Evolutionary conservation across 2,797 vertebrate genomes (phyloP), one percentile per base, ranked within the genome.

Genomic region (Enteromius afrohamiltoni): DNA sequence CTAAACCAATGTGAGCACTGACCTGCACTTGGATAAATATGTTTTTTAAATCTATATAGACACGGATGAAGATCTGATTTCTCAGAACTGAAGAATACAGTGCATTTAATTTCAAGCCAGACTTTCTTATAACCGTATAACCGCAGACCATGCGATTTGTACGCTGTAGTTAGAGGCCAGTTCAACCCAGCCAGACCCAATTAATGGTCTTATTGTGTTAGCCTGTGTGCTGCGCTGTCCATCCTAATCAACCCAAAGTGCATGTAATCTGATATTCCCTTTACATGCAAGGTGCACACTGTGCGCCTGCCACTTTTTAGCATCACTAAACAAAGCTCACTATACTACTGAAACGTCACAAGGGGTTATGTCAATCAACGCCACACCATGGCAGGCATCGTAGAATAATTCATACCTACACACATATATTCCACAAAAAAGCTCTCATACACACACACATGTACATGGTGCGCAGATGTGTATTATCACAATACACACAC

Each of bases 161-260:
- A 47, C 49, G 23, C 34, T 26, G 53, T 55, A 55, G 37, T 83
- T 73, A 83, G 77, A 85, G 78, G 69, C 68, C 31, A 73, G 58
- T 74, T 74, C 68, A 71, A 75, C 74, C 37, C 47, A 79, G 65
- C 74, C 67, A 65, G 65, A 74, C 79, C 75, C 78, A 79, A 80
- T 81, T 87, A 88, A 88, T 87, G 85, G 84, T 75, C 84, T 89
- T 88, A 89, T 89, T 89, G 84, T 86, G 83, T 88, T 88, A 88
- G 78, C 76, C 77, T 55, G 85, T 19, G 37, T 80, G 19, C 34
- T 68, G 84, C 67, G 26, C 82, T 65, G 79, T 83, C 86, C 76
- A 86, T 84, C 71, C n/a, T 78, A 81, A 81, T 87, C 80, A 87
- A 80, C 73, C 68, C 45, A 75, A 79, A 55, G 82, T 60, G 42